Evolutionary conservation across 2,113 vertebrate genomes (phyloP).

Genomic region (Perca flavescens): DNA sequence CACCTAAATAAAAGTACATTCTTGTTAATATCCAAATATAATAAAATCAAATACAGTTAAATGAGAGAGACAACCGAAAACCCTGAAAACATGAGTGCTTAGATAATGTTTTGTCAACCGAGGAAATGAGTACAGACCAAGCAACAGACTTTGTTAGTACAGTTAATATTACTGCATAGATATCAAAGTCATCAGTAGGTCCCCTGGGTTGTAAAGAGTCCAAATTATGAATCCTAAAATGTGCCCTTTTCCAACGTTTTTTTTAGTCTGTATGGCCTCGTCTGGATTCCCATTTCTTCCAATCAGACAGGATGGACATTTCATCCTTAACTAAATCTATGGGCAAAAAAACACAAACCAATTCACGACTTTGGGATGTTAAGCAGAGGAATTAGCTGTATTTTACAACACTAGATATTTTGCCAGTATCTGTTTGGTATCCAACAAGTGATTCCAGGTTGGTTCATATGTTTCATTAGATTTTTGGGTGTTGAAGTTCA

Average conservation of each 20-base stretch:
- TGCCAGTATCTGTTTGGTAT: neutral
- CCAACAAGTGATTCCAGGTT: no score
- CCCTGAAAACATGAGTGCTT: neutral
- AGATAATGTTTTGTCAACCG: no score
- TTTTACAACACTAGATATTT: neutral
- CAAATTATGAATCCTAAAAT: neutral
- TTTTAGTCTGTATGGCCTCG: neutral
- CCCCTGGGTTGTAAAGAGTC: neutral
- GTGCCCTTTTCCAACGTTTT: neutral
- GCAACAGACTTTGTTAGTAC: neutral
- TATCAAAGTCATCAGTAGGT: neutral
- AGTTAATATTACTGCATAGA: neutral
- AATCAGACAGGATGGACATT: neutral
- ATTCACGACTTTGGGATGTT: neutral
- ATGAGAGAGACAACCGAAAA: neutral
- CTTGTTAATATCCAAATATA: neutral
- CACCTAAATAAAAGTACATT: neutral
- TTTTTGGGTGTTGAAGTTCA: no score
- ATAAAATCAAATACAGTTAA: neutral
- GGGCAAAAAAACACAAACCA: neutral
- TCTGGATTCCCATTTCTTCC: neutral
- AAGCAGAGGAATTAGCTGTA: neutral
- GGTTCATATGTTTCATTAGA: no score
- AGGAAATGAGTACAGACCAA: neutral
- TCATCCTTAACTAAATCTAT: neutral